Conservation (phyloP, 2,888 invertebrate genomes). For the Muschampia plurimacula region DNA sequence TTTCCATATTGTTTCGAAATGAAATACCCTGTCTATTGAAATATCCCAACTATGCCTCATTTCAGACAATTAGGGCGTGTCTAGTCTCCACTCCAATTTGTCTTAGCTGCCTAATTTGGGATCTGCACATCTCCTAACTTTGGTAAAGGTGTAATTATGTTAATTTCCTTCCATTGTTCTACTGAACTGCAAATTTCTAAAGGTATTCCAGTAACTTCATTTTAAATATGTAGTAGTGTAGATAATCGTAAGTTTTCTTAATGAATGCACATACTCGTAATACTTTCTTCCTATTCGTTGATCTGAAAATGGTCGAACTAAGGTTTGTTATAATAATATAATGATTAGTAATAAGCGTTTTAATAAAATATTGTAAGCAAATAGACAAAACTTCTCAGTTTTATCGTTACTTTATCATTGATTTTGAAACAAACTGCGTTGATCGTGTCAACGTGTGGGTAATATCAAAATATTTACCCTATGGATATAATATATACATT, state of each 20-base stretch:
- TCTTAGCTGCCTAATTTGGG: conserved; percentile 24
- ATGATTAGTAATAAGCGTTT: background rate
- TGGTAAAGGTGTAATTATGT: conserved; percentile 26
- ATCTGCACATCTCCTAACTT: conserved; percentile 20
- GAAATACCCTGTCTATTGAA: conserved; percentile 16
- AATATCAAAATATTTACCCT: too few species aligned
- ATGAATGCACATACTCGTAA: background rate
- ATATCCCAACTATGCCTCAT: conserved; percentile 11
- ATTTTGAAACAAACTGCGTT: too few species aligned
- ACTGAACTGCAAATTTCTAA: conserved; percentile 10
- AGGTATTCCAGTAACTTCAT: conserved; percentile 6
- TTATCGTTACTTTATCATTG: too few species aligned
- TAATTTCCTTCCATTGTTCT: conserved; percentile 18
- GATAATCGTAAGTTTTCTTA: background rate
- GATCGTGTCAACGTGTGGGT: too few species aligned
- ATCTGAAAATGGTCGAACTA: background rate
- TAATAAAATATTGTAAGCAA: too few species aligned
- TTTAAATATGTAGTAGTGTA: background rate
- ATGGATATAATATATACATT: too few species aligned
- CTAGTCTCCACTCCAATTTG: conserved; percentile 16
- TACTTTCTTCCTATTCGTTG: background rate
- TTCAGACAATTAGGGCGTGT: conserved; percentile 18
- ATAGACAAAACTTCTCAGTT: too few species aligned
- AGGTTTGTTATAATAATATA: too few species aligned
- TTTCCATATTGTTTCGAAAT: background rate